Evolutionary conservation across 1,140 invertebrate species (phyloP).

Genomic region (Archivesica marissinica): DNA sequence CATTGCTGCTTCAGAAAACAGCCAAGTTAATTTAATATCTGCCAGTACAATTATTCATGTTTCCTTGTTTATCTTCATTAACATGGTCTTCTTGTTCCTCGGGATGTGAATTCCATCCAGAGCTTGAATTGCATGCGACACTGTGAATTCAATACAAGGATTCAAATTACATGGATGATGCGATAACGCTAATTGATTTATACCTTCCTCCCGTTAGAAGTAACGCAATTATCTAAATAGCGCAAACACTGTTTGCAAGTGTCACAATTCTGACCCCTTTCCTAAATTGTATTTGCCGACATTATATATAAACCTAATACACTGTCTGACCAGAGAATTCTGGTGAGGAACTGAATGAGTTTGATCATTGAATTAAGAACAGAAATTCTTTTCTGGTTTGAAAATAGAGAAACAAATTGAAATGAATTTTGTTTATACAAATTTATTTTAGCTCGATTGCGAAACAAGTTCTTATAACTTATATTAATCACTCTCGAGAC

Average conservation of each 20-base stretch:
- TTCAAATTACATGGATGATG: slow-evolving; percentile 27
- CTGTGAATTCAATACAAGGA: slow-evolving; percentile 21
- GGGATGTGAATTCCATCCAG: neutral
- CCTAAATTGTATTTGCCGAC: slow-evolving; percentile 24
- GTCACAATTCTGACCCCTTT: slow-evolving; percentile 19
- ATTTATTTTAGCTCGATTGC: too few species aligned
- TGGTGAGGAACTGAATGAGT: too few species aligned
- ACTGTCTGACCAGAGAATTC: slow-evolving; percentile 1
- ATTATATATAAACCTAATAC: neutral
- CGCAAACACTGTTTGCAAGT: slow-evolving; percentile 11
- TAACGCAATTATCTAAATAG: slow-evolving; percentile 23
- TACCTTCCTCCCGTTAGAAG: slow-evolving; percentile 10
- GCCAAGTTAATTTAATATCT: too few species aligned
- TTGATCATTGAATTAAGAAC: too few species aligned
- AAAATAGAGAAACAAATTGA: too few species aligned
- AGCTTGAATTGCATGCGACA: slow-evolving; percentile 1
- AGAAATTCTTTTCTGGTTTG: too few species aligned
- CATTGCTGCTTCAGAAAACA: too few species aligned
- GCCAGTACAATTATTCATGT: too few species aligned
- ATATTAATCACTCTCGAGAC: too few species aligned
- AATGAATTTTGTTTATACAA: too few species aligned
- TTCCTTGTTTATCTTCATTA: neutral
- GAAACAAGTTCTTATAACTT: too few species aligned
- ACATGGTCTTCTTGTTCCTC: neutral
- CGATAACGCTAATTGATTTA: slow-evolving; percentile 16